phyloP scores from a whole-genome alignment of 2,888 invertebrate species.

The Drosophila heteroneura region DNA sequence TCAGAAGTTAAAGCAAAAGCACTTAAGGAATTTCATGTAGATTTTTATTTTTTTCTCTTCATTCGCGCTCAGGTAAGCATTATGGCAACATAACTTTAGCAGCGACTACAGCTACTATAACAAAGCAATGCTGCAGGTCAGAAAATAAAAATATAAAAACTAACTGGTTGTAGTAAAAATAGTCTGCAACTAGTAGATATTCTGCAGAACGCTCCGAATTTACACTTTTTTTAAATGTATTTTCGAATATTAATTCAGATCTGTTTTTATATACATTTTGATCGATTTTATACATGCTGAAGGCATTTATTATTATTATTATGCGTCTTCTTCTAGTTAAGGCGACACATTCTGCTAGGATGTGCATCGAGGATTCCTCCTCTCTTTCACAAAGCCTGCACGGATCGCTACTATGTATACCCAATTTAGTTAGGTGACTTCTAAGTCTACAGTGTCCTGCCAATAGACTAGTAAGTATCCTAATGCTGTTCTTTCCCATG shows the following conservation, averaged over 20 bases:
- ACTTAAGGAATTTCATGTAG: constrained; percentile 75
- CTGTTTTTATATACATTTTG: neutral
- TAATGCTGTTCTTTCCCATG: too few species aligned
- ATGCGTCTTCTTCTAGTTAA: too few species aligned
- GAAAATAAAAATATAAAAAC: constrained; percentile 34
- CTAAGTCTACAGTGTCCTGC: too few species aligned
- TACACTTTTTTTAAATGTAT: too few species aligned
- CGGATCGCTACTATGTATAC: too few species aligned
- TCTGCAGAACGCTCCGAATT: neutral
- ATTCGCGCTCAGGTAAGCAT: constrained; percentile 73
- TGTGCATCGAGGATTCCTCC: too few species aligned
- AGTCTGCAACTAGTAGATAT: constrained; percentile 13
- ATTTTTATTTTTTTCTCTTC: constrained; percentile 39
- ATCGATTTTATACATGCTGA: neutral
- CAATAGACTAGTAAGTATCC: too few species aligned
- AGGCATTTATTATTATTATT: too few species aligned
- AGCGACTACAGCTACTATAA: constrained; percentile 40
- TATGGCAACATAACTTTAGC: constrained; percentile 69
- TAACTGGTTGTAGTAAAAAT: constrained; percentile 21
- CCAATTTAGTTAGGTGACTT: too few species aligned
- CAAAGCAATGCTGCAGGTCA: constrained; percentile 47
- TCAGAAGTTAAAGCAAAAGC: constrained; percentile 66
- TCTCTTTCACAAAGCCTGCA: too few species aligned
- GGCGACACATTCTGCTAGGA: too few species aligned
- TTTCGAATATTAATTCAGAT: neutral